Conservation (phyloP, 2,113 vertebrate species). For the Arvicanthis niloticus region DNA sequence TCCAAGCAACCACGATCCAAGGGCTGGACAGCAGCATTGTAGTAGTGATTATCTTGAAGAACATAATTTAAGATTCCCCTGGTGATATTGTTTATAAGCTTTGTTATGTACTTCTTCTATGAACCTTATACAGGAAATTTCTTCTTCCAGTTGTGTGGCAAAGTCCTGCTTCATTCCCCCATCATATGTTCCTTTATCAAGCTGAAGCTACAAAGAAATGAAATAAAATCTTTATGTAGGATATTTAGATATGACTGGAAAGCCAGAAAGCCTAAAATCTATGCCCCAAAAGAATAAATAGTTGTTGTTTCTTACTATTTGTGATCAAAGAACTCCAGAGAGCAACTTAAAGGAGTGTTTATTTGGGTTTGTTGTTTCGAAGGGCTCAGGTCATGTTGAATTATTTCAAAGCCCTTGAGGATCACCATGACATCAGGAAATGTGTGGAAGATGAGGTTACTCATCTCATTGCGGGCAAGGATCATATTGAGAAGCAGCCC, state of each 20-base stretch:
- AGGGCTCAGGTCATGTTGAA: too few species aligned
- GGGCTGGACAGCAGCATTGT: not conserved
- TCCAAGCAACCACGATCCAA: not conserved
- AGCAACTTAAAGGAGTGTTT: not conserved
- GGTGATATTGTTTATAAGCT: not conserved
- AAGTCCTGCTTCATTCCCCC: not conserved
- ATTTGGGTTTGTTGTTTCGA: not conserved
- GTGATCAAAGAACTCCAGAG: not conserved
- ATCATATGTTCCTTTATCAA: too few species aligned
- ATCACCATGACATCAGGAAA: not conserved
- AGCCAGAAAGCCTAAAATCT: not conserved
- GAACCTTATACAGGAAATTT: not conserved
- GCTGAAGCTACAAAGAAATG: not conserved
- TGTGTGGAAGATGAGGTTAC: not conserved
- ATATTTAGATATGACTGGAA: not conserved
- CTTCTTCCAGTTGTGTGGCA: not conserved
- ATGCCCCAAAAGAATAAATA: not conserved
- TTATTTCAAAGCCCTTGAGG: not conserved
- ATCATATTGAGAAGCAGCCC: not conserved
- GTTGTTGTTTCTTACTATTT: not conserved
- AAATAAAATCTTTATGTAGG: not conserved
- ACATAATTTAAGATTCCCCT: not conserved
- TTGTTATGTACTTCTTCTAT: not conserved
- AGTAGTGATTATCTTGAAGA: not conserved
- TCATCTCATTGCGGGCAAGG: not conserved